Conservation (phyloP, 2,113 vertebrate genomes). For the Myxocyprinus asiaticus region DNA sequence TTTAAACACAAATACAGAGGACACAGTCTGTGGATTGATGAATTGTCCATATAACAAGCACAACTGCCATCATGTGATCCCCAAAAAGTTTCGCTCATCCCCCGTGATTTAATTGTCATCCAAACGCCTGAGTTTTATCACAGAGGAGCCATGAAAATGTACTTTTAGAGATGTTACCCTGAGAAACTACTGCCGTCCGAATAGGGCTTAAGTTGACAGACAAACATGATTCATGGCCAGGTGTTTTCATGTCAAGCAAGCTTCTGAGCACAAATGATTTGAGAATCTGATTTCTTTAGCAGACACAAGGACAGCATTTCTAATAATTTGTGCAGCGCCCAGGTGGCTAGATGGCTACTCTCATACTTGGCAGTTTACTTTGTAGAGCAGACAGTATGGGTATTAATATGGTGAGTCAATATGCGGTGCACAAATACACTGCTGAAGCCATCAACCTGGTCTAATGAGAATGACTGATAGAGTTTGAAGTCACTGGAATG, state of each 20-base stretch:
- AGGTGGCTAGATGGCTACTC: slow-evolving; percentile 21
- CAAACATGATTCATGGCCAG: slow-evolving; percentile 29
- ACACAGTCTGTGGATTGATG: too few relatives aligned
- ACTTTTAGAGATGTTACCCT: too few relatives aligned
- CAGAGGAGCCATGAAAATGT: too few relatives aligned
- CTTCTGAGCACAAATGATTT: not conserved
- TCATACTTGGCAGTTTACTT: not conserved
- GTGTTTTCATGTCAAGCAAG: slow-evolving; percentile 24
- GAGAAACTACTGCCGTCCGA: too few relatives aligned
- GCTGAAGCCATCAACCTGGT: slow-evolving; percentile 59
- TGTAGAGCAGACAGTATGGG: slow-evolving; percentile 5
- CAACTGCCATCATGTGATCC: too few relatives aligned
- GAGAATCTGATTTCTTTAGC: slow-evolving; percentile 16
- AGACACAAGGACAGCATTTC: too few relatives aligned
- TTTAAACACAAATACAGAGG: too few relatives aligned
- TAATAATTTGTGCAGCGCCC: not conserved
- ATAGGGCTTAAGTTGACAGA: not conserved
- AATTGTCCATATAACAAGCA: too few relatives aligned
- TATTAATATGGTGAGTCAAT: slow-evolving; percentile 4
- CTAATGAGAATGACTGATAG: slow-evolving; percentile 72
- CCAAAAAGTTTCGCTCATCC: too few relatives aligned
- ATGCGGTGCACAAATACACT: slow-evolving; percentile 55
- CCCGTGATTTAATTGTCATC: too few relatives aligned
- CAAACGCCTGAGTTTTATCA: too few relatives aligned
- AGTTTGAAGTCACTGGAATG: slow-evolving; percentile 67